These are phyloP conservation scores for Pseudopodoces humilis DNA, from an alignment of 2,113 vertebrate species.

Conservation along the genomic window DNA sequence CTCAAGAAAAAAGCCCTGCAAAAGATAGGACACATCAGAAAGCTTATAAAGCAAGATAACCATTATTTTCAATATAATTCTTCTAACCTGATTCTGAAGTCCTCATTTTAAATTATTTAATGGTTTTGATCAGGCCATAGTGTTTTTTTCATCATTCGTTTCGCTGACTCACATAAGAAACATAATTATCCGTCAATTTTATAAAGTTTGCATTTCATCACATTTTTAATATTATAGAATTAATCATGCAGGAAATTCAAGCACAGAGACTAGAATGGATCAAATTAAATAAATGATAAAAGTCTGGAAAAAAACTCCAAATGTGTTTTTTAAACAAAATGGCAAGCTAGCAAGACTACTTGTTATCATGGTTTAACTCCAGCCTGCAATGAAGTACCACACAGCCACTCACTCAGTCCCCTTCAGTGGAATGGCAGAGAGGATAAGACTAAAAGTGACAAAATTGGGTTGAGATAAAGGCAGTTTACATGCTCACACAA, in stretches of 20 bases:
- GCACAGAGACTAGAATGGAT: constrained; percentile 56
- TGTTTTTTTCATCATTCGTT: constrained; percentile 39
- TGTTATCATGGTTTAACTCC: neutral
- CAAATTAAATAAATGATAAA: constrained; percentile 42
- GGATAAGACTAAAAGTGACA: neutral
- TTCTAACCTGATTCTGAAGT: constrained; percentile 64
- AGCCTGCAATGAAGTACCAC: neutral
- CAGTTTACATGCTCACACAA: neutral
- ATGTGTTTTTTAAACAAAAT: constrained; percentile 23
- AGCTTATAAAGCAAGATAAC: constrained; percentile 66
- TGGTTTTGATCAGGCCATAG: constrained; percentile 51
- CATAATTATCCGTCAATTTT: constrained; percentile 65
- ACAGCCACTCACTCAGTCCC: neutral
- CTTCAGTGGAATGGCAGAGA: neutral
- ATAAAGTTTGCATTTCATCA: constrained; percentile 64
- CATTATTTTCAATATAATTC: constrained; percentile 69
- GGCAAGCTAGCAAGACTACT: constrained; percentile 5
- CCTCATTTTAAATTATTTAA: constrained; percentile 68
- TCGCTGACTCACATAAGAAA: constrained; percentile 49
- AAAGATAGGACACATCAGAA: constrained; percentile 66
- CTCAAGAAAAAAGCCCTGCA: constrained; percentile 59
- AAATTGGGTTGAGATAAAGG: neutral
- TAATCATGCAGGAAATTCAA: constrained; percentile 66
- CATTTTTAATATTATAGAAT: constrained; percentile 62
- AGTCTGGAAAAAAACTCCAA: neutral